These are phyloP conservation scores for Tridacna gigas DNA, from an alignment of 2,888 invertebrate genomes.

Conservation along the genomic window DNA sequence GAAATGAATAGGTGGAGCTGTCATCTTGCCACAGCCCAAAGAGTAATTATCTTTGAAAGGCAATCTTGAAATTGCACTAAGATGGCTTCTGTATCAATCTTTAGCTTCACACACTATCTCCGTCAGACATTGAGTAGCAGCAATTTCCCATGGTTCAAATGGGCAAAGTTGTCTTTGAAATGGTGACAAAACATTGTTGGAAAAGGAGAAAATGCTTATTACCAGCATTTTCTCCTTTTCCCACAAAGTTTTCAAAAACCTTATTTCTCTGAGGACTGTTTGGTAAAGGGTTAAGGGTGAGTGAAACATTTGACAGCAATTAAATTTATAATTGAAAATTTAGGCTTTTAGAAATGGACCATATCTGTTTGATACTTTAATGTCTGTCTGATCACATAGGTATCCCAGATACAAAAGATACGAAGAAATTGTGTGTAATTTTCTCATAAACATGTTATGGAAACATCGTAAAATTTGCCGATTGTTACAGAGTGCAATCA, in stretches of 20 bases:
- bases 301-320: slow-evolving; percentile 5
- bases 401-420: slow-evolving; percentile 20
- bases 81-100: not conserved
- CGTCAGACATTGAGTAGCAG: no score
- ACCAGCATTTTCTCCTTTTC: no score
- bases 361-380: slow-evolving; percentile 12
- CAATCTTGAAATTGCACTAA: not conserved
- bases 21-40: not conserved
- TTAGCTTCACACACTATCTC: not conserved
- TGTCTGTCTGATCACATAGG: not conserved
- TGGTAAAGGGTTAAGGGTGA: not conserved
- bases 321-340: slow-evolving; percentile 19
- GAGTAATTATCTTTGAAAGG: slow-evolving; percentile 12
- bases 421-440: slow-evolving; percentile 11
- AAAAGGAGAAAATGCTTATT: no score
- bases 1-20: no score
- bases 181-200: no score
- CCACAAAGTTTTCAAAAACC: no score
- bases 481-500: slow-evolving; percentile 33
- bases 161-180: no score
- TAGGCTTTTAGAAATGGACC: not conserved
- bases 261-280: no score
- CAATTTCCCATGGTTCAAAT: no score
- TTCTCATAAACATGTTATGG: slow-evolving; percentile 23
- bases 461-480: slow-evolving; percentile 16